Percentiles rank a stretch among this genome's conserved stretches.
phyloP scores from a whole-genome alignment of 2,797 vertebrate genomes.

The Lepilemur ruficaudatus region DNA sequence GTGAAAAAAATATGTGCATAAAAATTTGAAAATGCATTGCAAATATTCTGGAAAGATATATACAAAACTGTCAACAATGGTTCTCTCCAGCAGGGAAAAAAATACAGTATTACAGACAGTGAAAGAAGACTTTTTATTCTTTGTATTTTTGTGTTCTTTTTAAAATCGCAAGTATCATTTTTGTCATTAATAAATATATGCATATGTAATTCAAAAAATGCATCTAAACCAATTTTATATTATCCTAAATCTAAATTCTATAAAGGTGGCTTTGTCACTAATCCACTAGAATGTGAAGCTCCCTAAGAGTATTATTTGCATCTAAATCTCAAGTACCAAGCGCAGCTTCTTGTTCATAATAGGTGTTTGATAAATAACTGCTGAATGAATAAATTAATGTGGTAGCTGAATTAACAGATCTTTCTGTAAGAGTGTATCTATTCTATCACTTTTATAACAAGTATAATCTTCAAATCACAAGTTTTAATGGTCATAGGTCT shows the following conservation, averaged over 20 bases:
- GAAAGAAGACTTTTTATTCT: not conserved
- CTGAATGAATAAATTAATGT: conserved; percentile 18
- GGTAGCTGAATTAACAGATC: not conserved
- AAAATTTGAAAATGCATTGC: not conserved
- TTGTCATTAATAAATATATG: not conserved
- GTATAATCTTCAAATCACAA: conserved; percentile 4
- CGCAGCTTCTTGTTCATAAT: not conserved
- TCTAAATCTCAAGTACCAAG: not conserved
- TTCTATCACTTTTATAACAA: not conserved
- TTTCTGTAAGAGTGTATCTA: conserved; percentile 7
- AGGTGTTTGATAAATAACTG: not conserved
- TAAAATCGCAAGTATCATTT: not conserved
- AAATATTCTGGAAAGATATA: not conserved
- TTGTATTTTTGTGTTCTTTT: not conserved
- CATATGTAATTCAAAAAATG: not conserved
- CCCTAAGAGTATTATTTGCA: not conserved
- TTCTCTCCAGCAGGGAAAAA: not conserved
- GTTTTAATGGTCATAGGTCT: not conserved
- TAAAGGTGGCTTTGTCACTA: not conserved
- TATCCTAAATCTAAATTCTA: conserved; percentile 20
- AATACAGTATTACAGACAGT: not conserved
- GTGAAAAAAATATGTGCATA: not conserved
- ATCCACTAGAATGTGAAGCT: not conserved
- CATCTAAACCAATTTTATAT: not conserved
- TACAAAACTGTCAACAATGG: not conserved